Base-by-base conservation (phyloP, 2,797 vertebrate species). In the Bryconaethiops microstoma region DNA sequence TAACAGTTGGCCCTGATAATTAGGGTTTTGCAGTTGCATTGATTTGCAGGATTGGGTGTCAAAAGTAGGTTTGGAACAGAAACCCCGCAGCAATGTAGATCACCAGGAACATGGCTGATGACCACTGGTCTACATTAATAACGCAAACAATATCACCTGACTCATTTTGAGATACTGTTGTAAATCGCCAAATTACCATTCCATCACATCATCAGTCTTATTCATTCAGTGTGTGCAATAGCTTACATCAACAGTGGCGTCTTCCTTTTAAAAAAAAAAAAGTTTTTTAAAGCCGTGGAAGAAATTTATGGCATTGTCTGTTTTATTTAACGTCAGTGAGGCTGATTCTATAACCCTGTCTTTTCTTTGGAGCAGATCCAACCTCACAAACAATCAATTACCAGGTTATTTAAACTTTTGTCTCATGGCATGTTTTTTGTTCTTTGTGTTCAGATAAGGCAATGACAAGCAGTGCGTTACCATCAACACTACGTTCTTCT, bases 401-500 rank as follows among this genome's bases (percentile, higher is more conserved):
- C 76, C 42, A 65, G 60, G 69, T 76, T 54, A 76, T 78, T 62
- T 79, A 29, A 76, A 59, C 74, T 45, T 81, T 72, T 81, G 76
- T 80, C 70, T 76, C 52, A 78, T 70, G 79, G 52, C 62, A 29
- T 81, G 72, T 85, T 50, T 85, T 82, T 77, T 78, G 50, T 79
- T 77, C 64, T 68, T 70, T 48, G 23, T 57, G 0, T 40, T 59
- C 35, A 52, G 77, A 70, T 29, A 50, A 16, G 50, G 71, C 40
- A 72, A 55, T 83, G 83, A 82, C 84, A 85, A 72, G 75, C 80
- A 82, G 62, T 54, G 75, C 79, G 77, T 78, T 82, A 69, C 75
- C 62, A 75, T 81, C 71, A 74, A 67, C 68, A 73, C 35, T 59
- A 42, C 25, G 54, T 67, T 67, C 9, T 75, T 83, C 59, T 71